Evolutionary conservation across 2,888 invertebrate genomes (phyloP), one percentile per base, ranked within the genome.

Genomic region (Pomacea canaliculata): DNA sequence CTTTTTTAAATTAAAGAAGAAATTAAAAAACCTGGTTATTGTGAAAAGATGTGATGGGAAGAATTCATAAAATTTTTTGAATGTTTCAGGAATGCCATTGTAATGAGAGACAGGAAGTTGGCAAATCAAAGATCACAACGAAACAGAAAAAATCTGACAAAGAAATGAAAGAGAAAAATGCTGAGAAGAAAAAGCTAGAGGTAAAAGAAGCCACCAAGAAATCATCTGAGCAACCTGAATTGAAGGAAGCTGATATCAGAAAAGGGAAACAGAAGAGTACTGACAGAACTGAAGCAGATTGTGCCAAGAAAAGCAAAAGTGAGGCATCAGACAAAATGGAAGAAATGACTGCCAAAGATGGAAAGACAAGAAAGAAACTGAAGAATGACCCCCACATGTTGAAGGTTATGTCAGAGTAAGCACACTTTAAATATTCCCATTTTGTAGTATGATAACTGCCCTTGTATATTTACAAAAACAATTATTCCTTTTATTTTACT

Each of bases 381-480:
- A 81, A 82, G 65, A 83, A 81, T 73, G 84, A 85, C 23, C 60
- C 82, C 3, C 85, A 85, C 63, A 84, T 85, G 67, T 77, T 88
- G 37, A 81, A 84, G 76, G 87, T 88, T 7, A 83, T 88, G 56
- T 78, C 86, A 51, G 23, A 88, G 88, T 87, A 82, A 83, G 85
- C 81, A 27, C 27, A 37, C 13, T 37, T 63, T 7, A 19, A 63
- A 16, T 1, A 56, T 13, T 10, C 2, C 12, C 8, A 7, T 56
- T 16, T 56, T 56, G 16, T 13, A 56, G 10, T 56, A 10, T 56
- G 37, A 13, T 56, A 7, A 56, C 4, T 56, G 16, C 16, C 16
- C 8, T 56, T 56, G 1, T 56, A 2, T 56, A 16, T 56, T 56
- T 56, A 3, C 51, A 13, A 56, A 56, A 56, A 16, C 13, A 51